Evolutionary conservation across 2,113 vertebrate species (phyloP).

Genomic region (Ptilonorhynchus violaceus): DNA sequence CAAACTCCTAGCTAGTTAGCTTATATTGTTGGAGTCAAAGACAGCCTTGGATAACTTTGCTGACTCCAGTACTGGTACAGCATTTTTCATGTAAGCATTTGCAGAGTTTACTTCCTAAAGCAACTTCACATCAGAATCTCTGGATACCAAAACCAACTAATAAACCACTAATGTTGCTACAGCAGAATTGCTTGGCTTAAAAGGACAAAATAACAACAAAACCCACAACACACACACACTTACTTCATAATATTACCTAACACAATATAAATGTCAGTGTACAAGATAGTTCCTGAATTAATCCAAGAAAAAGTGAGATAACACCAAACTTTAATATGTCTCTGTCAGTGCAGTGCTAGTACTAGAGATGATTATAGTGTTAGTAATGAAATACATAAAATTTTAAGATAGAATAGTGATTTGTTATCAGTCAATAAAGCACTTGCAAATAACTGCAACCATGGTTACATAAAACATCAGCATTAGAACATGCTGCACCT

Average conservation of each 20-base stretch:
- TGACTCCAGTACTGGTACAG: background rate
- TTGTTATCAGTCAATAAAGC: background rate
- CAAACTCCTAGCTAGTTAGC: background rate
- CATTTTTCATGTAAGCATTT: background rate
- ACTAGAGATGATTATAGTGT: background rate
- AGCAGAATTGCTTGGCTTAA: background rate
- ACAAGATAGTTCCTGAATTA: background rate
- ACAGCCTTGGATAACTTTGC: background rate
- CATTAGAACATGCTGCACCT: background rate
- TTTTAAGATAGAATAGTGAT: background rate
- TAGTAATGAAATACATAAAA: background rate
- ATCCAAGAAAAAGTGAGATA: background rate
- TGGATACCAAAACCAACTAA: background rate
- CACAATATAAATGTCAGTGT: background rate
- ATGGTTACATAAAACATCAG: background rate
- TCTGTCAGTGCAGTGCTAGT: background rate
- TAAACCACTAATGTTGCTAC: background rate
- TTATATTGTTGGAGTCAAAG: background rate
- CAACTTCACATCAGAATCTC: background rate
- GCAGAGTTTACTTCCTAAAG: background rate
- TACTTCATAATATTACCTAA: background rate
- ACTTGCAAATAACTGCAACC: background rate
- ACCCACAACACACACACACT: background rate
- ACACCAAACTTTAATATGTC: background rate
- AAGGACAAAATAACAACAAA: background rate